Evolutionary conservation across 2,888 invertebrate genomes (phyloP), one percentile per base, ranked within the genome.

Genomic region (Phragmatobia fuliginosa): DNA sequence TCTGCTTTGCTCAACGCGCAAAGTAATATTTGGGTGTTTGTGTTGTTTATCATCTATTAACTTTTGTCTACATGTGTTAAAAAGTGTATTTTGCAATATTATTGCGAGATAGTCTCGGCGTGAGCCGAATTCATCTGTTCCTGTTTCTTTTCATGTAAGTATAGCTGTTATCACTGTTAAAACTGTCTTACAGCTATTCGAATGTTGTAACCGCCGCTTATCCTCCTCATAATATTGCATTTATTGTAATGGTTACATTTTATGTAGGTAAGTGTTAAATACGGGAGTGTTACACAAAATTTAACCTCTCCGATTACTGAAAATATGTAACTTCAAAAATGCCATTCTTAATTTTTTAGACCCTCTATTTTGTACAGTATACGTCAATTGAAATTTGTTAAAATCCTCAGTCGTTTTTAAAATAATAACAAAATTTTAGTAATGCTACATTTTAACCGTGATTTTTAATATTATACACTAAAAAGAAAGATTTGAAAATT

Each of bases 161-260:
- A 64, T 73, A 67, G 10, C n/a, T 18, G 59, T 66, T 74, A 38
- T 62, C 5, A 8, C 21, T 36, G 7, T 33, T 41, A n/a, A 41
- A 66, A 25, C 41, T 38, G 10, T 36, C 25, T 62, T 16, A 21
- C 10, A 38, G 1, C 21, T n/a, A 70, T 81, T 80, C 75, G 62
- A 80, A 80, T 63, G 16, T 38, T 70, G 56, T 80, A 80, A 80
- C 81, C 76, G 80, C 81, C 60, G 79, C 73, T 73, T 33, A 7
- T 18, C 6, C 31, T n/a, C 2, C 6, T n/a, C 21, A 32, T 11
- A 21, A 32, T 31, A 49, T 21, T 31, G 31, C 32, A 2, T 3
- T 45, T 41, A 7, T n/a, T 63, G 11, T 56, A 14, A 16, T n/a
- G 28, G 28, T 28, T 56, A 56, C 4, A 28, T 28, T 28, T 56